phyloP scores from a whole-genome alignment of 64 coral and sea anemone genomes.

The Acropora tenuis region DNA sequence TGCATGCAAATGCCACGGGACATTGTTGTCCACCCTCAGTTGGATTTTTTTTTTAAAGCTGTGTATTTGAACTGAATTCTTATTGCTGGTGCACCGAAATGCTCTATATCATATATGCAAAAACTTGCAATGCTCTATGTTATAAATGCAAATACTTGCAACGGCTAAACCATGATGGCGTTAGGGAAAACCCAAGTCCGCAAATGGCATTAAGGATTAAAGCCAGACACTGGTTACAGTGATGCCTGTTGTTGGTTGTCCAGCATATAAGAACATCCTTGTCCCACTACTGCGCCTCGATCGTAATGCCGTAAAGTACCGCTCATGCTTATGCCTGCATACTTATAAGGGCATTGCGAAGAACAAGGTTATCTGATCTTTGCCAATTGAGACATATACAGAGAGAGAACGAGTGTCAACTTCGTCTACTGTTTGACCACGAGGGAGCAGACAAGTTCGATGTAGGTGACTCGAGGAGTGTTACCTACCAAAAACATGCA shows the following conservation, averaged over 20 bases:
- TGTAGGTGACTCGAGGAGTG: neutral
- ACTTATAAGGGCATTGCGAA: neutral
- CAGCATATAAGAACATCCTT: constrained; percentile 8
- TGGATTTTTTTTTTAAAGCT: neutral
- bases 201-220: neutral
- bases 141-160: neutral
- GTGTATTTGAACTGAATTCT: too few relatives aligned
- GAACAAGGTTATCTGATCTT: neutral
- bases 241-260: constrained; percentile 19
- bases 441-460: neutral
- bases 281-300: constrained; percentile 21
- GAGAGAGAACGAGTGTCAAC: constrained; percentile 18
- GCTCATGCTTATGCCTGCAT: constrained; percentile 18
- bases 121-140: neutral
- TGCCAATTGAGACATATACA: neutral
- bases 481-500: too few relatives aligned
- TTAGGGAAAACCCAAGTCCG: neutral
- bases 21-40: neutral
- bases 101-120: neutral
- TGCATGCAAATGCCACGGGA: neutral
- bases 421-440: constrained; percentile 1
- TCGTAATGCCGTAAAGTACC: constrained; percentile 13
- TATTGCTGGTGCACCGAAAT: too few relatives aligned
- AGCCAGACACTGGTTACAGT: neutral
- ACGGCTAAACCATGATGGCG: neutral